phyloP scores from a whole-genome alignment of 2,888 invertebrate species.

The Graphium colonna region DNA sequence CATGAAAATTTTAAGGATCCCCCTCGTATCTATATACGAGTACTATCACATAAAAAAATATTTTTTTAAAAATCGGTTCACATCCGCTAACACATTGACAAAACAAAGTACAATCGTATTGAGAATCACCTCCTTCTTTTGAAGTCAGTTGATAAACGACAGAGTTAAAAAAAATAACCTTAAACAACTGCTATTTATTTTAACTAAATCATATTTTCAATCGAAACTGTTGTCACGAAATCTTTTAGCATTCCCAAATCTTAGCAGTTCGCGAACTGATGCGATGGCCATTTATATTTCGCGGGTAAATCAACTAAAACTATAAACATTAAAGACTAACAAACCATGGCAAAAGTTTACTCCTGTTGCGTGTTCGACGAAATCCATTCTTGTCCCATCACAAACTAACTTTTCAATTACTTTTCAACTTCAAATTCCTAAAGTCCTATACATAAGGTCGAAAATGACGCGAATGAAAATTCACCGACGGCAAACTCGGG shows the following conservation, averaged over 20 bases:
- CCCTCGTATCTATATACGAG: no score
- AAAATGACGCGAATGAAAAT: slow-evolving; percentile 42
- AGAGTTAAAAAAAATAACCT: no score
- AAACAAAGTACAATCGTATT: no score
- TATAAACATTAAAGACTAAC: slow-evolving; percentile 61
- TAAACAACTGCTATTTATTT: no score
- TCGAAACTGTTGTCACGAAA: no score
- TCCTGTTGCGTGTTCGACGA: slow-evolving; percentile 69
- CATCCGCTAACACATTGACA: no score
- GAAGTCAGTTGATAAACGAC: no score
- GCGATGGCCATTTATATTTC: slow-evolving; percentile 12
- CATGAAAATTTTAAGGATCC: no score
- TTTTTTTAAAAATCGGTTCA: no score
- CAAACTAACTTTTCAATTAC: slow-evolving; percentile 26
- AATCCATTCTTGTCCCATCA: slow-evolving; percentile 60
- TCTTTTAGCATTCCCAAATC: slow-evolving; percentile 18
- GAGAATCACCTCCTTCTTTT: no score
- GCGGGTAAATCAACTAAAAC: slow-evolving; percentile 51
- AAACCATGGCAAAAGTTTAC: slow-evolving; percentile 70
- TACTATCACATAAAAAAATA: no score
- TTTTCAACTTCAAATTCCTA: slow-evolving; percentile 32
- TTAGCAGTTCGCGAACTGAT: background rate
- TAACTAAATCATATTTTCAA: no score
- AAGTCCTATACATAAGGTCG: slow-evolving; percentile 41
- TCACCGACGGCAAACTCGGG: slow-evolving; percentile 50